A percentile compares a stretch with the other conserved stretches of the same genome.
phyloP scores from a whole-genome alignment of 2,888 invertebrate species.

The Drosophila picticornis region DNA sequence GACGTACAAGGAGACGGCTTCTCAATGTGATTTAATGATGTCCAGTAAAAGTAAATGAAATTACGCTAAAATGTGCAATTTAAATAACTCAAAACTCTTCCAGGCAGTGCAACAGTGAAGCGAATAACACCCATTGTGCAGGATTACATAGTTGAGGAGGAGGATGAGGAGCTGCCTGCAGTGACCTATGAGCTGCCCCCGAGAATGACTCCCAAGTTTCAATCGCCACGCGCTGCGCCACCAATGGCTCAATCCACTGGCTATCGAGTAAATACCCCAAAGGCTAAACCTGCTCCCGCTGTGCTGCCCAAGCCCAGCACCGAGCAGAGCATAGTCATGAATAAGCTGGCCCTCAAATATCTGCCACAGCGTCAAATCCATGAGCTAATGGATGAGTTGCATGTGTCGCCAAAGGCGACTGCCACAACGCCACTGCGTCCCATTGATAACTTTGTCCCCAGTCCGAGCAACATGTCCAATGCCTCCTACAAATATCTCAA shows the following conservation, averaged over 20 bases:
- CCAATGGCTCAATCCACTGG: conserved; percentile 80
- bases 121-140: conserved; percentile 57
- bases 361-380: conserved; percentile 80
- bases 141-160: conserved; percentile 62
- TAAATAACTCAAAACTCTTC: not conserved
- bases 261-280: conserved; percentile 72
- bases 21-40: conserved; percentile 59
- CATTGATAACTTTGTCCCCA: conserved; percentile 72
- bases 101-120: conserved; percentile 43
- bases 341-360: conserved; percentile 83
- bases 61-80: not conserved
- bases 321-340: conserved; percentile 83
- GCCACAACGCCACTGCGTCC: conserved; percentile 57
- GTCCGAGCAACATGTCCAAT: conserved; percentile 81
- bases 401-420: conserved; percentile 45
- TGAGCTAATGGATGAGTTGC: conserved; percentile 78
- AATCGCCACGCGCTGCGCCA: conserved; percentile 55
- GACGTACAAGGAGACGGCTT: conserved; percentile 49
- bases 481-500: conserved; percentile 83
- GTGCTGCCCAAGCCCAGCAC: conserved; percentile 67
- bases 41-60: conserved; percentile 38
- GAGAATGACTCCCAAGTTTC: conserved; percentile 42
- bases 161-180: conserved; percentile 37
- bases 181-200: conserved; percentile 22
- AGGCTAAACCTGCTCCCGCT: conserved; percentile 28